Base-by-base conservation (phyloP, 2,797 vertebrate genomes). In the Euthynnus affinis region DNA sequence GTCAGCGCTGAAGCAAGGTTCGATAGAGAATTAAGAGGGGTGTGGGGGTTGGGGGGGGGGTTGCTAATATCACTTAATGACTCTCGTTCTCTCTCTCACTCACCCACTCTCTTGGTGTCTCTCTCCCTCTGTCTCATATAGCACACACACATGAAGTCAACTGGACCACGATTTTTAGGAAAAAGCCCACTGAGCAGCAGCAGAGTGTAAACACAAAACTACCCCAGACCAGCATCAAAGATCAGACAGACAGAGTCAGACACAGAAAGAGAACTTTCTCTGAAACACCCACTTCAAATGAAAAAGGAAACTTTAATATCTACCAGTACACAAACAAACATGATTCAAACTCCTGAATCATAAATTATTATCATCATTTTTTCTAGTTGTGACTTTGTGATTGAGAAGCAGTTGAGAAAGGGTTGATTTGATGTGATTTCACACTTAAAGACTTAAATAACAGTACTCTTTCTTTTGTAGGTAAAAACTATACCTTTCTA, bases 1-100 rank as follows among this genome's bases (percentile, higher is more conserved):
- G 25, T 91, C 82, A 88, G 80, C 17, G 65, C 56, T 66, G 61
- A 74, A 88, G 74, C 65, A 75, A 88, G 78, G 75, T 85, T 85
- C 78, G 66, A 72, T 25, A 13, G 71, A 81, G 66, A 70, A 82
- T 85, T 70, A 78, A 76, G 44, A n/a, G 65, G 6, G 32, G 55
- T 17, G 55, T 17, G 20, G 44, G 64, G 27, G 46, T 13, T 10
- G 6, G 32, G 55, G 17, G 17, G 32, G 44, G 64, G 40, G 46
- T 13, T 10, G 6, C n/a, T 67, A 52, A 46, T 34, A 27, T 83
- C 56, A 46, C 55, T 80, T 61, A 37, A 71, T 63, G 25, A 48
- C 18, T 73, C 40, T 72, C 55, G 67, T 25, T 61, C 60, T 49
- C 58, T 53, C 27, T 68, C 48, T 76, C 22, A 61, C 42, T 80